A percentile compares a stretch with the other conserved stretches of the same genome.
Conservation (phyloP, 2,797 vertebrate genomes). For the Podarcis siculus region DNA sequence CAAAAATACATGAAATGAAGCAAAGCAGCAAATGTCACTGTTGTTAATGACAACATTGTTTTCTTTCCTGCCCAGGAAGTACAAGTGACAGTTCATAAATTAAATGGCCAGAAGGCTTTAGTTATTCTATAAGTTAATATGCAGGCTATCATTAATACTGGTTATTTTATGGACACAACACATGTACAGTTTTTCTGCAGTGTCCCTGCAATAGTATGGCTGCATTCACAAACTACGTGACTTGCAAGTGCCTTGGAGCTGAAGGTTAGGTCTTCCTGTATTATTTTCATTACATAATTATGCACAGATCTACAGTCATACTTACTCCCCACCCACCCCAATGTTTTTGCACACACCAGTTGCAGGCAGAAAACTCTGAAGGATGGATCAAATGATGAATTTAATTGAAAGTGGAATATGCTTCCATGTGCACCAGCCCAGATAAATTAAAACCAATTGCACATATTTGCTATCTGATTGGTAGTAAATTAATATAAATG, state of each 20-base stretch:
- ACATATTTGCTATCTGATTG: not conserved
- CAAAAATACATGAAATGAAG: conserved; percentile 29
- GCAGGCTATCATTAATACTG: not conserved
- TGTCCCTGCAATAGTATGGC: not conserved
- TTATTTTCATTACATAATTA: not conserved
- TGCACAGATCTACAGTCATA: accelerated
- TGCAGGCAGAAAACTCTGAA: not conserved
- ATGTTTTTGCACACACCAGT: not conserved
- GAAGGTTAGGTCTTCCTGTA: not conserved
- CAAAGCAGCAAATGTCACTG: conserved; percentile 33
- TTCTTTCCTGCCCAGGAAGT: not conserved
- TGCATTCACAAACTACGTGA: not conserved
- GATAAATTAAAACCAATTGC: conserved; percentile 19
- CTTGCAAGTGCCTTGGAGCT: not conserved
- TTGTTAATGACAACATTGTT: not conserved
- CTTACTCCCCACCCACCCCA: accelerated
- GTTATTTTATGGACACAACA: not conserved
- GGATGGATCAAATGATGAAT: not conserved
- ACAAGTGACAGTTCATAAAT: not conserved
- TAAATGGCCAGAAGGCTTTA: not conserved
- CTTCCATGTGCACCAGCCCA: not conserved
- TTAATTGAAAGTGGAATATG: not conserved
- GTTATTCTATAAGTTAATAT: conserved; percentile 16
- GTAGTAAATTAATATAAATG: conserved; percentile 11
- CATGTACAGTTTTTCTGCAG: not conserved